Base-by-base conservation (phyloP, 2,888 invertebrate species). In the Seira musarum region DNA sequence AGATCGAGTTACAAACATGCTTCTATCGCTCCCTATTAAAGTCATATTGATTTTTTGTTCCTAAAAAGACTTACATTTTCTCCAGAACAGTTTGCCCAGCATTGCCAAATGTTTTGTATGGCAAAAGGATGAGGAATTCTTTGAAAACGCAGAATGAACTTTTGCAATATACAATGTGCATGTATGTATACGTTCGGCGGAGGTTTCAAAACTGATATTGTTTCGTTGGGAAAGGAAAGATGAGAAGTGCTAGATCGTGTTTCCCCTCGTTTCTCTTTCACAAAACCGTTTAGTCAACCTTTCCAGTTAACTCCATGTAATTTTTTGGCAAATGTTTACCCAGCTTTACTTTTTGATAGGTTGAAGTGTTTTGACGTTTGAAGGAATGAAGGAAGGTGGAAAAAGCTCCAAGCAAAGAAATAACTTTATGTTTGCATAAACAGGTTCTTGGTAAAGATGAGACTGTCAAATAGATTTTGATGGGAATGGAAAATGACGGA, bases 31-130 rank as follows among this genome's bases (percentile, higher is more conserved):
- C 74, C 53, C 73, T 74, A 73, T 79, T 79, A 79, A 79, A 30
- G 66, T 65, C 30, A 35, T 80, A 80, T 80, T 69, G 80, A 80
- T 80, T 74, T 69, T 72, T 79, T 72, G 73, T 74, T 70, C 40
- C 17, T 57, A n/a, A 74, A 40, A 73, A 80, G 69, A 74, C 66
- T 74, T 79, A 49, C 73, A n/a, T 13, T 40, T 8, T 40, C 13
- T 40, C 40, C 40, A n/a, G n/a, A n/a, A n/a, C n/a, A n/a, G n/a
- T n/a, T n/a, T n/a, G n/a, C n/a, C n/a, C n/a, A n/a, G n/a, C n/a
- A n/a, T n/a, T n/a, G n/a, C n/a, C n/a, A n/a, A n/a, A n/a, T n/a
- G n/a, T n/a, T n/a, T n/a, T n/a, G n/a, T n/a, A n/a, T n/a, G n/a
- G n/a, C n/a, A n/a, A n/a, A n/a, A n/a, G n/a, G n/a, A n/a, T n/a